These are phyloP conservation scores for Ophion costatus DNA, from an alignment of 2,888 invertebrate genomes.

Conservation along the genomic window DNA sequence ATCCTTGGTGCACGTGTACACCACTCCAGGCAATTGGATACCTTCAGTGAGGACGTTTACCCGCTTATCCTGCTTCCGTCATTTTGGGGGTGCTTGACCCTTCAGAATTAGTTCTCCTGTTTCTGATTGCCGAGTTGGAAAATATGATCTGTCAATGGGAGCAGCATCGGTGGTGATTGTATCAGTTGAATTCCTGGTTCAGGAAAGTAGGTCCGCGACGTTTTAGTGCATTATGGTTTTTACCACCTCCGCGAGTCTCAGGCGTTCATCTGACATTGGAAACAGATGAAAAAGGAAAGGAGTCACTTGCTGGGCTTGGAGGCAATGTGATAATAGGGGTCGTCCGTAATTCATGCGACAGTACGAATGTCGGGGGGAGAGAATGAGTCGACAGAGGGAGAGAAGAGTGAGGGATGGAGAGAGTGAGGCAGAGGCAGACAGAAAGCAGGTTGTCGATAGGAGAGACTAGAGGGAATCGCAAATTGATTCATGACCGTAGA, in stretches of 20 bases:
- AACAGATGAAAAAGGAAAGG: neutral
- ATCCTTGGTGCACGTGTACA: neutral
- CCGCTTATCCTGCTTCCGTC: too few species aligned
- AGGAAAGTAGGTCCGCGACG: neutral
- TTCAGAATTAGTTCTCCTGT: too few species aligned
- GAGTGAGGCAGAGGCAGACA: constrained; percentile 2
- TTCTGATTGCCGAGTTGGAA: too few species aligned
- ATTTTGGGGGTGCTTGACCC: too few species aligned
- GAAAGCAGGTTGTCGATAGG: neutral
- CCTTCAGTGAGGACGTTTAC: neutral
- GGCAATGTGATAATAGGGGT: neutral
- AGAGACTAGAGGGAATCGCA: constrained; percentile 16
- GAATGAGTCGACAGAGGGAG: neutral
- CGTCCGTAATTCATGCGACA: neutral
- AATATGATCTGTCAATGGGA: too few species aligned
- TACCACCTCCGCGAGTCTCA: too few species aligned
- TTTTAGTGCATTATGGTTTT: neutral
- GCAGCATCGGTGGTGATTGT: too few species aligned
- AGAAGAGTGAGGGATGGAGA: neutral
- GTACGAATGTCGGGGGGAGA: neutral
- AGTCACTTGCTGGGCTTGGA: neutral
- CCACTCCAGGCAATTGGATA: neutral
- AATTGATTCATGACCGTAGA: constrained; percentile 55
- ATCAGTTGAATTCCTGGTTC: too few species aligned
- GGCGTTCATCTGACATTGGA: neutral